Evolutionary conservation across 2,113 vertebrate species (phyloP), one percentile per base, ranked within the genome.

Genomic region (Mandrillus leucophaeus): DNA sequence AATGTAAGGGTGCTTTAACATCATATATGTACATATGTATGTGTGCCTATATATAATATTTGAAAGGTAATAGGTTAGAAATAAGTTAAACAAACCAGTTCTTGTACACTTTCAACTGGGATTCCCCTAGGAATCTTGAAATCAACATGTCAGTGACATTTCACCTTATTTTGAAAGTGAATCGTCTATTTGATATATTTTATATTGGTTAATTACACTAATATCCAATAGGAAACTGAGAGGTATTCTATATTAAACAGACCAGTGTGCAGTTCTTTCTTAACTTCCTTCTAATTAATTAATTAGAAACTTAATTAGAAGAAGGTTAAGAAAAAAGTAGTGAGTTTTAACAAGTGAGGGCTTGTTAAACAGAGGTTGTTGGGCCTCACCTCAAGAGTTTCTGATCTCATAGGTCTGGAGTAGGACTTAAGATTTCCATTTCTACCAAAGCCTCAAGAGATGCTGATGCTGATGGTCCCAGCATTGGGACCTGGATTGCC

Each of bases 11-110:
- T 73, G 25, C 73, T 86, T 93, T 75, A 81, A 94, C 48, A 35
- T 4, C 3, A 38, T 40, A 12, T 55, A 45, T n/a, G 17, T 6
- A 38, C 0, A 30, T 3, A 43, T 23, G 23, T 45, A 2, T 45
- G 20, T 52, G 6, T 3, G 27, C 16, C 18, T 50, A 22, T n/a
- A 16, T n/a, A 35, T 30, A 27, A 55, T 6, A 57, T 78, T 38
- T 45, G 13, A 52, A 79, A 40, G 0, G 8, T 70, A n/a, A 57
- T 61, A 48, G 5, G 1, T 92, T 30, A 59, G 35, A 91, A 52
- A n/a, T 64, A 72, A 64, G 20, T 82, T 30, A 38, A 43, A 12
- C 35, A 90, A 73, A 82, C 1, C 22, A 2, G 17, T 16, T 84
- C 6, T 43, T 85, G 10, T 23, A 17, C 17, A 43, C 18, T 5